phyloP scores from a whole-genome alignment of 1,140 invertebrate genomes.

The Drosophila nigrodunni region DNA sequence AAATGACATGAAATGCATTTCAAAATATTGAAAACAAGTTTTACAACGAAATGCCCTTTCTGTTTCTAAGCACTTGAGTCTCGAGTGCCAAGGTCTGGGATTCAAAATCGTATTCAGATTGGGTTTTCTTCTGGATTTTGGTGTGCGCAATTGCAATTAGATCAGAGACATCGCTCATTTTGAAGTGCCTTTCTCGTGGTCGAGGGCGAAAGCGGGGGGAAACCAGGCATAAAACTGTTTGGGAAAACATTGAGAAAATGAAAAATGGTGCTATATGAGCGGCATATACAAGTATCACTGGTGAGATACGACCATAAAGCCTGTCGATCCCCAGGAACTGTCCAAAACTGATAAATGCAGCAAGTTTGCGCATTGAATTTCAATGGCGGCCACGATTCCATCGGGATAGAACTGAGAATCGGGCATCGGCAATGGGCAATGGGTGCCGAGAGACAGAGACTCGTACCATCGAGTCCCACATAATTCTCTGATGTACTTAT shows the following conservation, averaged over 20 bases:
- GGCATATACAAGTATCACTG: constrained; percentile 53
- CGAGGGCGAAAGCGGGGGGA: constrained; percentile 21
- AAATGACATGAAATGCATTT: constrained; percentile 54
- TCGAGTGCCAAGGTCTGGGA: constrained; percentile 62
- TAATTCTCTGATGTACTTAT: constrained; percentile 70
- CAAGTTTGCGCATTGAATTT: constrained; percentile 82
- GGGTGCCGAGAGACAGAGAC: constrained; percentile 59
- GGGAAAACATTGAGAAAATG: constrained; percentile 62
- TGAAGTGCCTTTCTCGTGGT: constrained; percentile 47
- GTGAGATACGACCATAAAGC: constrained; percentile 36
- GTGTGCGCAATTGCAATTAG: constrained; percentile 61
- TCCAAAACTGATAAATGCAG: constrained; percentile 69
- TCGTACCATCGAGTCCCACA: constrained; percentile 45
- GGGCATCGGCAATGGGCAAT: constrained; percentile 29
- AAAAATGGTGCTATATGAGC: constrained; percentile 75
- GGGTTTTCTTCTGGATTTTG: constrained; percentile 6
- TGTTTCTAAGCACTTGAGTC: constrained; percentile 57
- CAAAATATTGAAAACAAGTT: constrained; percentile 75
- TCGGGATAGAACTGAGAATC: constrained; percentile 20
- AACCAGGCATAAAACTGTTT: constrained; percentile 61
- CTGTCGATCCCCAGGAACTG: constrained; percentile 33
- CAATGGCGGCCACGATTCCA: constrained; percentile 63
- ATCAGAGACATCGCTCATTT: constrained; percentile 74
- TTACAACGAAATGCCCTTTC: constrained; percentile 58
- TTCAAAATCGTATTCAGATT: constrained; percentile 8